Base-by-base conservation (phyloP, 2,113 vertebrate species). In the Nesogale talazaci region DNA sequence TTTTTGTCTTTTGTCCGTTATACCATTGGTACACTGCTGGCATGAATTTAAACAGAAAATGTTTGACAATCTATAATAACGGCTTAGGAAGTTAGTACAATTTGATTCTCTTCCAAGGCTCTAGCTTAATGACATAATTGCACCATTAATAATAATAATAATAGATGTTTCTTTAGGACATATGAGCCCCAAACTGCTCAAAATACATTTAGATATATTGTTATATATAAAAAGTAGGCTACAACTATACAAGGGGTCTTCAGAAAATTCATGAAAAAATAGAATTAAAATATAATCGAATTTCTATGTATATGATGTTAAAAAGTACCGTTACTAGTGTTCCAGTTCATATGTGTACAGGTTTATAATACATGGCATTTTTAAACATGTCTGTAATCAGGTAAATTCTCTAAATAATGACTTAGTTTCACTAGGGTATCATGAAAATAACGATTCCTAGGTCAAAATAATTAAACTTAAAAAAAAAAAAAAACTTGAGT, bases 21-120 rank as follows among this genome's bases (percentile, higher is more conserved):
- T 69, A 69, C 65, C n/a, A 15, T 81, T 61, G 56, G 22, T 85
- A 67, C 20, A 91, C 42, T 74, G 56, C 31, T 95, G 63, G 36
- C 29, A 61, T 86, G 27, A 74, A 90, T 90, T 95, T 95, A 92
- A 95, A 34, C 76, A 81, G 20, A 78, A 82, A 3, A 86, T 46
- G 46, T 90, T 80, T 92, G 9, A 3, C 23, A 42, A 69, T 22
- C 80, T 83, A 23, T 85, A 69, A 84, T 92, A 74, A 40, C 11
- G 27, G 36, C 34, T 20, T 74, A 8, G 70, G 70, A 92, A 81
- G 78, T 82, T 78, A 75, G 83, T 69, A 83, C n/a, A 57, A 36
- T 96, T 79, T 79, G 11, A 69, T 79, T 3, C 87, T 57, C 31
- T 83, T 83, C 63, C 42, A 77, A 89, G 52, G 52, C 70, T 77